Percentiles rank a stretch among this genome's conserved stretches.
Evolutionary conservation across 2,888 invertebrate genomes (phyloP).

Genomic region (Lycia hirtaria): DNA sequence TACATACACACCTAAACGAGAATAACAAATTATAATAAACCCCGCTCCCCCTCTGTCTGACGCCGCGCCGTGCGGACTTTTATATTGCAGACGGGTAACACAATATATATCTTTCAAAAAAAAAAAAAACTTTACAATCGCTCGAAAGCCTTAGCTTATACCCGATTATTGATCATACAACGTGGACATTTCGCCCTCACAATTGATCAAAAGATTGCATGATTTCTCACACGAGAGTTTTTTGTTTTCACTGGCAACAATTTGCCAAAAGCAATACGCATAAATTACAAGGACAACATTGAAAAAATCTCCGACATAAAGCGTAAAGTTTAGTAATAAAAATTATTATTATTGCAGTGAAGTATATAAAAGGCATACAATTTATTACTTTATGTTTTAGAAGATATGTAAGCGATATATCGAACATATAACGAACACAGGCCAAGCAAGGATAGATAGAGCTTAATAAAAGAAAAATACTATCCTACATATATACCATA

Average conservation of each 20-base stretch:
- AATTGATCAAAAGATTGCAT: no score
- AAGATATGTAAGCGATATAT: conserved; percentile 23
- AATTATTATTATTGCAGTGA: conserved; percentile 17
- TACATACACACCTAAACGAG: conserved; percentile 17
- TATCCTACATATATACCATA: not conserved
- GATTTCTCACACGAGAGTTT: no score
- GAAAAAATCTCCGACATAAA: not conserved
- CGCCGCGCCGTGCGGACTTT: conserved; percentile 22
- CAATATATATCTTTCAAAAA: no score
- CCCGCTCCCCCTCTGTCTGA: no score
- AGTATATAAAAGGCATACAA: conserved; percentile 24
- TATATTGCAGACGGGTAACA: conserved; percentile 8
- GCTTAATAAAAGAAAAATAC: conserved; percentile 8
- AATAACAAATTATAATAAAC: conserved; percentile 2
- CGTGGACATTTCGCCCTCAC: no score
- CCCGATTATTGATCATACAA: no score
- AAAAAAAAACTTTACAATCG: no score
- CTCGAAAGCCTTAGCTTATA: no score
- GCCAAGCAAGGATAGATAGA: conserved; percentile 19
- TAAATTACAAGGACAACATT: conserved; percentile 1
- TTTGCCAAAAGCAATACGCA: not conserved
- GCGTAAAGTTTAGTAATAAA: not conserved
- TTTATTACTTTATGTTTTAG: conserved; percentile 31
- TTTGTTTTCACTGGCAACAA: no score
- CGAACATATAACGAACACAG: not conserved